Conservation (phyloP, 2,888 invertebrate species). For the Hanleya hanleyi region DNA sequence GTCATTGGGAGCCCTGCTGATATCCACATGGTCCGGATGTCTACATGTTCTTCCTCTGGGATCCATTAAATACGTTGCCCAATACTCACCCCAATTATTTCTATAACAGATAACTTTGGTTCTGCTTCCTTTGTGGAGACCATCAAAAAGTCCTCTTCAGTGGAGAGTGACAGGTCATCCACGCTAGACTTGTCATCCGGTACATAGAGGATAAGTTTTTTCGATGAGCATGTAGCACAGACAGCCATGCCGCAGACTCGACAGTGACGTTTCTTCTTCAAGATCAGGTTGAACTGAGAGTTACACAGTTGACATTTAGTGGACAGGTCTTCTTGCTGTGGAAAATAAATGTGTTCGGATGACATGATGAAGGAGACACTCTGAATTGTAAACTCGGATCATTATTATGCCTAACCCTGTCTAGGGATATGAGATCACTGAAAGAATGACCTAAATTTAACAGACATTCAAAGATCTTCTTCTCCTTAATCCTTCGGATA, state of each 20-base stretch:
- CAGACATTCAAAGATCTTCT: no score
- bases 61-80: no score
- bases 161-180: background rate
- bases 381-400: no score
- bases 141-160: background rate
- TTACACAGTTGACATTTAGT: conserved; percentile 49
- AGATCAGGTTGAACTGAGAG: conserved; percentile 40
- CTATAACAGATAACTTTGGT: conserved; percentile 55
- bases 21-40: no score
- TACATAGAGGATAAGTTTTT: conserved; percentile 56
- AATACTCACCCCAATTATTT: conserved; percentile 54
- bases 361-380: no score
- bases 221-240: conserved; percentile 54
- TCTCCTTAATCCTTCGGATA: no score
- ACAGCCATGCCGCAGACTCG: conserved; percentile 53
- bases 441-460: no score
- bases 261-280: conserved; percentile 53
- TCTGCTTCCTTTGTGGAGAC: conserved; percentile 9
- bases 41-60: no score
- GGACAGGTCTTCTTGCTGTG: conserved; percentile 55
- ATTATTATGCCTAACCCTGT: no score
- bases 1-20: no score
- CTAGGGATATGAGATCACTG: no score
- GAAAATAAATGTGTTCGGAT: conserved; percentile 16
- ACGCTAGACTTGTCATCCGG: conserved; percentile 40